A percentile compares a stretch with the other conserved stretches of the same genome.
Conservation (phyloP, 1,140 invertebrate genomes). For the Dendrolimus kikuchii region DNA sequence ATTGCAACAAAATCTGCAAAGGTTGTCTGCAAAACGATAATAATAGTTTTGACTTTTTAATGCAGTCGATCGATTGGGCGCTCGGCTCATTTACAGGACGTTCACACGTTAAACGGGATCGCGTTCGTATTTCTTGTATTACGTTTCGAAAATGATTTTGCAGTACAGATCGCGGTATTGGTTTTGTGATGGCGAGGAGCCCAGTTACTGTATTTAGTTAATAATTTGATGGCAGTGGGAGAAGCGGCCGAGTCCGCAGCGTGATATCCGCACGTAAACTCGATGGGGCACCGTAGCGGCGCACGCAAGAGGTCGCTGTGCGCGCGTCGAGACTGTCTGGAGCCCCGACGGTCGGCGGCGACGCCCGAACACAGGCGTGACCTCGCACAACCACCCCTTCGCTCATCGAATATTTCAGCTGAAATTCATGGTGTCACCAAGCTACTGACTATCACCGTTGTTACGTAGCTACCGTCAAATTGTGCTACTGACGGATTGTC, state of each 20-base stretch:
- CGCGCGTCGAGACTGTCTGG: conserved; percentile 38
- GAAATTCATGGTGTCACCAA: conserved; percentile 43
- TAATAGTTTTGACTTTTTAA: conserved; percentile 62
- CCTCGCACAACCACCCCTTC: conserved; percentile 51
- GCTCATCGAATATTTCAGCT: conserved; percentile 51
- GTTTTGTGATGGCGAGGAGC: conserved; percentile 47
- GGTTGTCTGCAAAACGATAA: conserved; percentile 48
- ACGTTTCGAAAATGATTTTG: conserved; percentile 21
- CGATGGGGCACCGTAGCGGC: conserved; percentile 42
- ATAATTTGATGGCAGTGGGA: conserved; percentile 63
- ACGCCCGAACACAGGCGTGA: conserved; percentile 44
- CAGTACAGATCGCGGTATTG: conserved; percentile 38
- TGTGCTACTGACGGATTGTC: conserved; percentile 29
- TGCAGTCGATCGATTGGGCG: conserved; percentile 64
- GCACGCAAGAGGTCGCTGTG: conserved; percentile 52
- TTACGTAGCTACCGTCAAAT: neutral
- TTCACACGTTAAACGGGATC: conserved; percentile 32
- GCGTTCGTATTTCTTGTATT: conserved; percentile 23
- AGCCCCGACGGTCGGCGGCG: conserved; percentile 25
- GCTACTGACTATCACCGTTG: conserved; percentile 18
- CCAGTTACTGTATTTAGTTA: conserved; percentile 57
- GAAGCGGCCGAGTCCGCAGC: conserved; percentile 57
- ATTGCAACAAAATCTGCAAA: conserved; percentile 59
- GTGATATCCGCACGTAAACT: conserved; percentile 56
- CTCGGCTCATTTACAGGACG: conserved; percentile 40